Percentiles rank a stretch among this genome's conserved stretches.
Conservation (phyloP, 2,113 vertebrate species). For the Prinia subflava region DNA sequence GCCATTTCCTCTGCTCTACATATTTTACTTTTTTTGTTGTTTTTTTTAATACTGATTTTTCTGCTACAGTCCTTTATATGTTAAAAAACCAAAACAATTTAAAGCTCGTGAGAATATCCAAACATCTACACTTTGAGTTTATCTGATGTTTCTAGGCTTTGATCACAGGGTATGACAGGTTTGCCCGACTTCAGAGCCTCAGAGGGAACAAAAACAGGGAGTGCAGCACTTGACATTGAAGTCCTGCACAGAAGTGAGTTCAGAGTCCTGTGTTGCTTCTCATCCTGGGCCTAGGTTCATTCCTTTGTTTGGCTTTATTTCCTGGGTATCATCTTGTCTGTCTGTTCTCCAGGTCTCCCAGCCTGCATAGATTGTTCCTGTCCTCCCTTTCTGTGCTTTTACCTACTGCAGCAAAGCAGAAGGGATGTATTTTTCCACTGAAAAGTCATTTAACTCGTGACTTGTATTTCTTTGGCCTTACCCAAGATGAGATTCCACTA, state of each 20-base stretch:
- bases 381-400: background rate
- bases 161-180: background rate
- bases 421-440: background rate
- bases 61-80: background rate
- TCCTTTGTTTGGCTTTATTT: background rate
- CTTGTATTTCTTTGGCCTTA: background rate
- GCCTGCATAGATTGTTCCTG: background rate
- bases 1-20: background rate
- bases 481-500: background rate
- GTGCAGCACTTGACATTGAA: background rate
- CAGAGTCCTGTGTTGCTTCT: background rate
- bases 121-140: background rate
- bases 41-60: background rate
- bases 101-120: background rate
- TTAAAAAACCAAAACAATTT: background rate
- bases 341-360: background rate
- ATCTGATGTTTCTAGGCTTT: background rate
- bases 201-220: background rate
- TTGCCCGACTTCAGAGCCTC: background rate
- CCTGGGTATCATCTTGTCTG: background rate
- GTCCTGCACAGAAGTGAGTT: background rate
- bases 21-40: background rate
- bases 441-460: background rate
- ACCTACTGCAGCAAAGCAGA: background rate
- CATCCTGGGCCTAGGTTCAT: background rate